Percentiles rank a stretch among this genome's conserved stretches.
phyloP scores from a whole-genome alignment of 2,888 invertebrate species.

The Melanophora roralis region DNA sequence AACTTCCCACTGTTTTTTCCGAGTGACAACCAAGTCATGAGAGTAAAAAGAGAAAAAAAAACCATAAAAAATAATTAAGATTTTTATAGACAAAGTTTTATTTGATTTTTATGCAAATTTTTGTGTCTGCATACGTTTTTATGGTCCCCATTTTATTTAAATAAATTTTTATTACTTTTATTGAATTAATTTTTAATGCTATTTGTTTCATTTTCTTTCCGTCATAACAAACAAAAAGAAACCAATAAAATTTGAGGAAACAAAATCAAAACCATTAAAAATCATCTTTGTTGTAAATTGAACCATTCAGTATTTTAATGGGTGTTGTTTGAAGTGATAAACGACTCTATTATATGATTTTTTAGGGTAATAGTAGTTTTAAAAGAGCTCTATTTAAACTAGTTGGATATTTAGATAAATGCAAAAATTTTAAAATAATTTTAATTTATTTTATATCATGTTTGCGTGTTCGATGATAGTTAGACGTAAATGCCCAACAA shows the following conservation, averaged over 20 bases:
- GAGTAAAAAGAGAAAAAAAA: background rate
- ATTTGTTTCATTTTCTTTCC: background rate
- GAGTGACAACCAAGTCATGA: background rate
- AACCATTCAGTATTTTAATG: background rate
- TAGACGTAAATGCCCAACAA: too few relatives aligned
- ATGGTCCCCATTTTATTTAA: slow-evolving; percentile 9
- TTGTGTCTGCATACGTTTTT: slow-evolving; percentile 6
- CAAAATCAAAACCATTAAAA: background rate
- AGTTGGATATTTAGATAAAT: too few relatives aligned
- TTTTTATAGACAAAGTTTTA: slow-evolving; percentile 53
- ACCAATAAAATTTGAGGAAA: background rate
- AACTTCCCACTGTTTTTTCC: slow-evolving; percentile 4
- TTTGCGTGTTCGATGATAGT: too few relatives aligned
- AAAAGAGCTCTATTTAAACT: too few relatives aligned
- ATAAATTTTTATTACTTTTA: slow-evolving; percentile 1
- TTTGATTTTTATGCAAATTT: slow-evolving; percentile 54
- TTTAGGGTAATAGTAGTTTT: too few relatives aligned
- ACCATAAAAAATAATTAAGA: slow-evolving; percentile 59
- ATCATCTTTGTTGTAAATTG: background rate
- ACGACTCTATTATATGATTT: background rate
- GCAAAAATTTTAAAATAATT: too few relatives aligned
- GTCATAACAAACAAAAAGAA: background rate
- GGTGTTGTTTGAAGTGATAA: background rate
- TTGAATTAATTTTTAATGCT: background rate
- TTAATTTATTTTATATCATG: too few relatives aligned